phyloP scores from a whole-genome alignment of 2,797 vertebrate genomes.

The Hafferia zeledoni region DNA sequence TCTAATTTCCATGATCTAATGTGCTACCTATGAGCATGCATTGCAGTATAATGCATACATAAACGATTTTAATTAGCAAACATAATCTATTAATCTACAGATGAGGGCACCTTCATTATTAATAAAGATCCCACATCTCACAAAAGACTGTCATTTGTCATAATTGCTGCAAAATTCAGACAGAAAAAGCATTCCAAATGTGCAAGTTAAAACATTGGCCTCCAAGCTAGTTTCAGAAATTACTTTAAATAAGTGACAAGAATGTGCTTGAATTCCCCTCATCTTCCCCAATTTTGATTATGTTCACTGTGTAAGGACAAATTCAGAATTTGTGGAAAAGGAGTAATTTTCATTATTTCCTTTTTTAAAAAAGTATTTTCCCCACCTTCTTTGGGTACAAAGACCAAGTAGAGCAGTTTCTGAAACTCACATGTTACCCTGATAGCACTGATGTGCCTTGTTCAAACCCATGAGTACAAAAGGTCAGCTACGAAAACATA shows the following conservation, averaged over 20 bases:
- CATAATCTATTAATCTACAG: background rate
- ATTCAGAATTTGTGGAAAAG: background rate
- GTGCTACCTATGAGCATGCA: background rate
- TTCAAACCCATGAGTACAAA: background rate
- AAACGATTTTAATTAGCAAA: background rate
- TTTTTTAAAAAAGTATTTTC: rapidly evolving
- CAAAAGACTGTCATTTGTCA: background rate
- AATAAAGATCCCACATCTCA: background rate
- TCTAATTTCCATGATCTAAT: background rate
- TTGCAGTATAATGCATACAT: background rate
- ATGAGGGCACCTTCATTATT: background rate
- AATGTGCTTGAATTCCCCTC: background rate
- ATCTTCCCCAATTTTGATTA: background rate
- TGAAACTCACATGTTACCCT: constrained; percentile 16
- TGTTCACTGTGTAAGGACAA: background rate
- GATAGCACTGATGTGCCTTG: background rate
- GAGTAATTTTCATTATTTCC: background rate
- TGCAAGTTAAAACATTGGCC: background rate
- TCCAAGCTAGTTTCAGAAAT: constrained; percentile 46
- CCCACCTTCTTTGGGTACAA: background rate
- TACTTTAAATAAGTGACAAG: background rate
- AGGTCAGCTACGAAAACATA: background rate
- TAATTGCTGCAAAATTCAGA: background rate
- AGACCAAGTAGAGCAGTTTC: background rate
- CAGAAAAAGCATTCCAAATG: background rate